Evolutionary conservation across 2,888 invertebrate genomes (phyloP).

Genomic region (Leptinotarsa peninsularis): DNA sequence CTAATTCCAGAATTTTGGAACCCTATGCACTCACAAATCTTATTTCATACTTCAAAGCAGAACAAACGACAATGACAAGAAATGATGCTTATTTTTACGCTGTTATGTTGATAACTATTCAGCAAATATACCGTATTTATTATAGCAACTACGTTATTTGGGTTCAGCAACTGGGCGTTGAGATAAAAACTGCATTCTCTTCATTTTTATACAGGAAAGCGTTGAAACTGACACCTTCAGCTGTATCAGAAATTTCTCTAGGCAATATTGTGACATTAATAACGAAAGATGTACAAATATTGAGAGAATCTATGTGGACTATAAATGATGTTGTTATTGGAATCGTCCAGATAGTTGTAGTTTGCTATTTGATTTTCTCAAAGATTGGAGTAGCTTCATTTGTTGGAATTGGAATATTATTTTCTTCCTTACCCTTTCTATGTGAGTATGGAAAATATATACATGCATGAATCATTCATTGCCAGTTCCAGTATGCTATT

Average conservation of each 20-base stretch:
- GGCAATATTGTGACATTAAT: constrained; percentile 85
- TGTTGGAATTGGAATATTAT: constrained; percentile 69
- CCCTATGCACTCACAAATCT: constrained; percentile 75
- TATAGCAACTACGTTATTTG: constrained; percentile 86
- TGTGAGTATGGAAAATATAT: constrained; percentile 65
- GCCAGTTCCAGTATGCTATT: too few relatives aligned
- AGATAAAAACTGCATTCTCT: constrained; percentile 84
- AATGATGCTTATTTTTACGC: constrained; percentile 77
- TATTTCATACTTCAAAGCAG: constrained; percentile 74
- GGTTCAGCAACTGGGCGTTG: constrained; percentile 83
- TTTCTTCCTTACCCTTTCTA: constrained; percentile 64
- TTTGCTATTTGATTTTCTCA: constrained; percentile 80
- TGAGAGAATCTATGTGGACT: constrained; percentile 88
- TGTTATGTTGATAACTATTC: constrained; percentile 71
- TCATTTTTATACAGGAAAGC: constrained; percentile 84
- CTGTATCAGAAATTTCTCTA: constrained; percentile 78
- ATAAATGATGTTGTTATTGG: constrained; percentile 94
- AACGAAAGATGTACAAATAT: constrained; percentile 92
- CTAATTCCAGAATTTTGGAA: constrained; percentile 69
- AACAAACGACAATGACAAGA: constrained; percentile 64
- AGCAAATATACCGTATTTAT: constrained; percentile 71
- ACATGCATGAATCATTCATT: too few relatives aligned
- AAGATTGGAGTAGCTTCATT: constrained; percentile 68
- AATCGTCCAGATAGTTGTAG: constrained; percentile 83
- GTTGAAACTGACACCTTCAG: constrained; percentile 63